Conservation (phyloP, 2,113 vertebrate genomes). For the Brachyistius frenatus region DNA sequence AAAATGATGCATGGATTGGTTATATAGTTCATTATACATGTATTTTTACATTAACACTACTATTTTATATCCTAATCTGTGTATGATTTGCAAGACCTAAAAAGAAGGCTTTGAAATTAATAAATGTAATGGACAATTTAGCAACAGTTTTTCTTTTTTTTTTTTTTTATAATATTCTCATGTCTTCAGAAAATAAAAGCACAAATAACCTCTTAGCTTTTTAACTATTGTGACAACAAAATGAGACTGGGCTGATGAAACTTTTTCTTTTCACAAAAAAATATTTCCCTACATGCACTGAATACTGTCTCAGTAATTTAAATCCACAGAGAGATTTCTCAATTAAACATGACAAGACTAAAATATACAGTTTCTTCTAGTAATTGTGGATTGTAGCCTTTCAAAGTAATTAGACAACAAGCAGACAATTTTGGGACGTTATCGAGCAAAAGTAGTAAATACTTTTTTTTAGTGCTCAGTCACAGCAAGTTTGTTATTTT, state of each 20-base stretch:
- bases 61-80: no score
- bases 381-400: no score
- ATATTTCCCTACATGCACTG: background rate
- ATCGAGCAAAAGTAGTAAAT: background rate
- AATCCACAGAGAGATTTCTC: background rate
- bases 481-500: background rate
- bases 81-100: no score
- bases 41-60: no score
- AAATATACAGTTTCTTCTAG: background rate
- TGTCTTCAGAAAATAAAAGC: conserved; percentile 1
- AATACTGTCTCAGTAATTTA: background rate
- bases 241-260: background rate
- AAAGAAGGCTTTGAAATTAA: no score
- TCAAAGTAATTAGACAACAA: no score
- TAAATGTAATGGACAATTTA: no score
- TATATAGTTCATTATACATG: no score
- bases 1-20: no score
- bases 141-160: no score
- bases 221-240: background rate
- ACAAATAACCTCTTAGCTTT: no score
- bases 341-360: background rate
- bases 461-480: background rate
- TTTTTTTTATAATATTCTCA: background rate
- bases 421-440: background rate
- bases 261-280: background rate